These are phyloP conservation scores for Trialeurodes vaporariorum DNA, from an alignment of 1,140 invertebrate genomes.

Conservation along the genomic window DNA sequence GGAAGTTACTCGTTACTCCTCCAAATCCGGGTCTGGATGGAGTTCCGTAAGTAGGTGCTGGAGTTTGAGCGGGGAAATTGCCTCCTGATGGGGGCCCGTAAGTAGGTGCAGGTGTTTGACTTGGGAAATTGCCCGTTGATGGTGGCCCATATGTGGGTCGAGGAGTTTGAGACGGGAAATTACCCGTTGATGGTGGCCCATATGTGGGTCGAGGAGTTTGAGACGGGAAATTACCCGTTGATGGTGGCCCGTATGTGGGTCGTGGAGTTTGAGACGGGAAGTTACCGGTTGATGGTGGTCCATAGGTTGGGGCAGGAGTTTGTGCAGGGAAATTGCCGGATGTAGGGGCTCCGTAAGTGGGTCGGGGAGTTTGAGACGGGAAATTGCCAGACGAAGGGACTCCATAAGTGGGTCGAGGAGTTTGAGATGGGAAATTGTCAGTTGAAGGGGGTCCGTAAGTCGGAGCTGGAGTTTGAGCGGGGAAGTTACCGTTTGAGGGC, in stretches of 20 bases:
- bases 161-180: not conserved
- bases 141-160: not conserved
- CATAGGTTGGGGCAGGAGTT: constrained; percentile 3
- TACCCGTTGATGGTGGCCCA: not conserved
- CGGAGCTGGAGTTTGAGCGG: constrained; percentile 4
- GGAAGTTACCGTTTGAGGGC: constrained; percentile 2
- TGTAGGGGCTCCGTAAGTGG: constrained; percentile 6
- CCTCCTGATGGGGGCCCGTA: not conserved
- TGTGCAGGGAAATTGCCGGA: not conserved
- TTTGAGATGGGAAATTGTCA: constrained; percentile 10
- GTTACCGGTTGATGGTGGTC: constrained; percentile 4
- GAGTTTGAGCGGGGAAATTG: constrained; percentile 12
- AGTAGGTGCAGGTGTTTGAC: not conserved
- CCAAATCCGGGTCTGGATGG: constrained; percentile 14
- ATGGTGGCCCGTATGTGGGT: not conserved
- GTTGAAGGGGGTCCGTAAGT: constrained; percentile 3
- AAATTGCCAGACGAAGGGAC: not conserved
- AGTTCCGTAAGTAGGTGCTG: constrained; percentile 14
- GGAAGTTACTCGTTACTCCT: constrained; percentile 12
- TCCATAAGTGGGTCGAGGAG: constrained; percentile 16
- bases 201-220: not conserved
- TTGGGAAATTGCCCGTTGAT: not conserved
- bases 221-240: not conserved
- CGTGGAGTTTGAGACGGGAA: not conserved
- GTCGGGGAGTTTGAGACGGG: constrained; percentile 6